Percentiles rank a stretch among this genome's conserved stretches.
phyloP scores from a whole-genome alignment of 2,797 vertebrate species.

The Sparidentex hasta region DNA sequence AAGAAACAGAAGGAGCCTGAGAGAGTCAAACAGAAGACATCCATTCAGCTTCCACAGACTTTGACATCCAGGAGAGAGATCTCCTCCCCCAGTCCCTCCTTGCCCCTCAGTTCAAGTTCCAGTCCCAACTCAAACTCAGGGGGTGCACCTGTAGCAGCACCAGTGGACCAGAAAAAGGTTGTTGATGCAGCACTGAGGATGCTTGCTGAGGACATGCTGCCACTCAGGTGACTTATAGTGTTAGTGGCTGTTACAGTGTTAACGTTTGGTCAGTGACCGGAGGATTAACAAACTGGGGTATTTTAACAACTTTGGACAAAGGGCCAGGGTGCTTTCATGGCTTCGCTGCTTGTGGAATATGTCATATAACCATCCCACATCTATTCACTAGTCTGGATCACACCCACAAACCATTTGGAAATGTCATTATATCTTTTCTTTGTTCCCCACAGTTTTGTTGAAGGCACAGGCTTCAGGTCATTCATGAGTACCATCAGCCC shows the following conservation, averaged over 20 bases:
- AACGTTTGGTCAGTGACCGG: not conserved
- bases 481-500: conserved; percentile 82
- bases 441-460: conserved; percentile 78
- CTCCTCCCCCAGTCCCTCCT: conserved; percentile 48
- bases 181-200: conserved; percentile 80
- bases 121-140: conserved; percentile 53
- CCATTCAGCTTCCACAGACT: conserved; percentile 5
- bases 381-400: not conserved
- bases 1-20: conserved; percentile 35
- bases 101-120: conserved; percentile 40
- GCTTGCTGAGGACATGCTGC: conserved; percentile 88
- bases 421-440: not conserved
- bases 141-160: not conserved
- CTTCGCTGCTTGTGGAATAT: no score
- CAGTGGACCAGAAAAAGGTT: conserved; percentile 76
- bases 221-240: conserved; percentile 73
- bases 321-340: no score
- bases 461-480: conserved; percentile 83
- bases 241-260: not conserved
- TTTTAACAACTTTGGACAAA: no score
- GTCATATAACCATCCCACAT: no score
- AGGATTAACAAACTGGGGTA: no score
- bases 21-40: conserved; percentile 45
- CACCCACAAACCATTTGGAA: not conserved
- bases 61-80: conserved; percentile 22